Base-by-base conservation (phyloP, 1,140 invertebrate species). In the Apis florea region DNA sequence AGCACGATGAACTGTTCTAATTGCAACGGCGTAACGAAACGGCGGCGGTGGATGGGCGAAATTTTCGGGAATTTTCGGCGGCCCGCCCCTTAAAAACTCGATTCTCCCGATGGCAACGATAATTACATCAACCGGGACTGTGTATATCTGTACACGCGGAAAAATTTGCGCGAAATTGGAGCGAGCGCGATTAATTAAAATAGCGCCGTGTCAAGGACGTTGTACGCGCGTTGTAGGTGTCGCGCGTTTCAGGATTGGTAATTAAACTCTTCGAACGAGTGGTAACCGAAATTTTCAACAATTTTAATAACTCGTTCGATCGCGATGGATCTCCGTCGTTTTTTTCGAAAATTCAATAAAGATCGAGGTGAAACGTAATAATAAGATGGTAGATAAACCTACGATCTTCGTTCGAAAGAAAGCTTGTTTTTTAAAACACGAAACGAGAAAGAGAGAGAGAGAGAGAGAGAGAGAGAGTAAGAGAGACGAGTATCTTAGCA, bases 41-140 rank as follows among this genome's bases (percentile, higher is more conserved):
- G 26, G 8, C 19, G 40, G 26, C 13, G 31, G 12, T 21, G 53
- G 26, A 10, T 53, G 24, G 9, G 21, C 21, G 47, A 68, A 74
- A 82, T 76, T 76, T n/a, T 82, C 26, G 5, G 21, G 21, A 76
- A 76, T 76, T 68, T 68, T 73, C 26, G 53, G 15, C 9, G 31
- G 17, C 17, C 51, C 40, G 51, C 31, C 31, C 31, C 31, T 47
- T 24, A 76, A 26, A 68, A 53, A 26, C 21, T 24, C 21, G 40
- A 31, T 40, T 58, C 13, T 21, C 10, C 11, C 13, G 21, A 4
- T 6, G 24, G 10, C 19, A n/a, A 1, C 47, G 63, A 26, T 58
- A n/a, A 71, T 58, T 24, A 11, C 24, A 51, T 53, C 19, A 2
- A 21, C 31, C 59, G 24, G n/a, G 1, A 56, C 54, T 6, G 6